Percentiles rank a stretch among this genome's conserved stretches.
Evolutionary conservation across 2,888 invertebrate genomes (phyloP).

Genomic region (Leucophora obtusa): DNA sequence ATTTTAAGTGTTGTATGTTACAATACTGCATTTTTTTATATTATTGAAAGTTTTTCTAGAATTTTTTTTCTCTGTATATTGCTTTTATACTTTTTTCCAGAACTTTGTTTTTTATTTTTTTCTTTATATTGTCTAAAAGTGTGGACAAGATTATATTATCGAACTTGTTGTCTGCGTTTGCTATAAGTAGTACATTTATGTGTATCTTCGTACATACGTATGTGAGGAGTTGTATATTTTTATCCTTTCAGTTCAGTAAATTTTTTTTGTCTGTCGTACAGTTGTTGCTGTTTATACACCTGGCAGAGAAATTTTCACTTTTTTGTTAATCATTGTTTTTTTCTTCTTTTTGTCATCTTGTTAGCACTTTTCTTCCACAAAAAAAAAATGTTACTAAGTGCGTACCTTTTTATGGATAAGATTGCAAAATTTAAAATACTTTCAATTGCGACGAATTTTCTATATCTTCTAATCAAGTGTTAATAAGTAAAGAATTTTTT

Average conservation of each 20-base stretch:
- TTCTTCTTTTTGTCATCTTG: background rate
- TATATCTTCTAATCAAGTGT: background rate
- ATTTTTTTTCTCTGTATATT: background rate
- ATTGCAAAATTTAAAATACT: background rate
- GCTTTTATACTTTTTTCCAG: background rate
- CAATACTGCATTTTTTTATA: constrained; percentile 17
- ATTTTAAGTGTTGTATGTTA: background rate
- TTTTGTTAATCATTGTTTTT: background rate
- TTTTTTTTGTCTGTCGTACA: background rate
- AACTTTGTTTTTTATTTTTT: background rate
- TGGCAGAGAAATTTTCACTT: background rate
- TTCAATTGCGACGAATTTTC: background rate
- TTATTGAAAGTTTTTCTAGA: background rate
- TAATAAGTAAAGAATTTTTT: background rate
- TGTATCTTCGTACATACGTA: background rate
- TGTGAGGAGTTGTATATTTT: background rate
- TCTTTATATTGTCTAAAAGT: constrained; percentile 10
- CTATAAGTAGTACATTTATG: background rate
- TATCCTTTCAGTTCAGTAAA: background rate
- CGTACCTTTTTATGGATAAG: background rate
- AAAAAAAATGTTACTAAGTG: background rate
- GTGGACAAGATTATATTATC: constrained; percentile 24
- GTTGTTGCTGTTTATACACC: constrained; percentile 1
- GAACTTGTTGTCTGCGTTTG: background rate
- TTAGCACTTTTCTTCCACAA: background rate